Base-by-base conservation (phyloP, 2,888 invertebrate species). In the Bombylius discolor region DNA sequence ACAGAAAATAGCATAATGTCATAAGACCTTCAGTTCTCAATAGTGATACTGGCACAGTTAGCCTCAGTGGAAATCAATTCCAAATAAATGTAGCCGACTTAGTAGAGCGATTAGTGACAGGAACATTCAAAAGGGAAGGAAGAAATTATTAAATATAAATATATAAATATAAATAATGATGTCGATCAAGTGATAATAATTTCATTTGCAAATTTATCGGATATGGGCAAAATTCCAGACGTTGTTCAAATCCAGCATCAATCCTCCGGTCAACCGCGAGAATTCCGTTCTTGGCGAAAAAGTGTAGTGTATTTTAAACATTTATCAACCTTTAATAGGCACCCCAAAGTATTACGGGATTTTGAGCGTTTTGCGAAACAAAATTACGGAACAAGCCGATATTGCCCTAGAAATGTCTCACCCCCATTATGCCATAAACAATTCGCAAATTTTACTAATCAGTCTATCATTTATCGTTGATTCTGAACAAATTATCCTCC, bases 401-500 rank as follows among this genome's bases (percentile, higher is more conserved):
- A 52, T 36, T 1, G 56, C 34, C 3, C n/a, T 56, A 13, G 53
- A 57, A 42, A 53, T 51, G 2, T 57, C 53, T 47, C 53, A 57
- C 36, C 53, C 53, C 33, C 56, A 56, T 45, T 59, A 58, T 39
- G 57, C 57, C 9, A 58, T 59, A 45, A 59, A 56, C 62, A 11
- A 55, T 64, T 4, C 55, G 52, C 6, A 58, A 63, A 32, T 64
- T 61, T 36, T 63, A 63, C 33, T 58, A 63, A 47, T 23, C 39
- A 12, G 62, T 64, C 42, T 45, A 59, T 2, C 60, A 64, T 14
- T 49, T 61, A 3, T 62, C 65, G 8, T 47, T 63, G 5, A 63
- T 63, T 7, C 14, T 64, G 31, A 64, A 63, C 53, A 62, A 65
- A 57, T 51, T 63, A 39, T 34, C 36, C 7, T 55, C 54, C 13